Percentiles rank a stretch among this genome's conserved stretches.
Evolutionary conservation across 2,888 invertebrate genomes (phyloP).

Genomic region (Tetragonula carbonaria): DNA sequence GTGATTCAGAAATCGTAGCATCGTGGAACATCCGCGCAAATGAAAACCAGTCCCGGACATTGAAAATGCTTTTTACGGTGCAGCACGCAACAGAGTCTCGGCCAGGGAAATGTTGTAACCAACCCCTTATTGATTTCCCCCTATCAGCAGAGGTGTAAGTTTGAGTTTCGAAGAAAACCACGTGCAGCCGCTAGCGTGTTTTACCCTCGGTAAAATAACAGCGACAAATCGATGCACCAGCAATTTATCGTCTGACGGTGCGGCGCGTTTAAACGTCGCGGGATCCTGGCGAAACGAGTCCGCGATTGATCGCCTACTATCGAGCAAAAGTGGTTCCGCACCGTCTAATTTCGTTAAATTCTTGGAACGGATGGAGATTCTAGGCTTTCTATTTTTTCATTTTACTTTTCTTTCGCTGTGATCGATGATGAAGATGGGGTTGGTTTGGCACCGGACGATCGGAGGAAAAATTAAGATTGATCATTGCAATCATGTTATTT

Average conservation of each 20-base stretch:
- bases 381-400: neutral
- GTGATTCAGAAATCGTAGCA: too few species aligned
- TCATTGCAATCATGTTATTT: too few species aligned
- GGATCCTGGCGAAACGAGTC: neutral
- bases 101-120: slow-evolving; percentile 20
- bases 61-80: neutral
- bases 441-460: neutral
- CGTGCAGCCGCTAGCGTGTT: slow-evolving; percentile 31
- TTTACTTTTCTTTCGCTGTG: neutral
- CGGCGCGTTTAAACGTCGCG: neutral
- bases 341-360: neutral
- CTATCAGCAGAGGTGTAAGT: slow-evolving; percentile 44
- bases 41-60: too few species aligned
- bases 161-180: slow-evolving; percentile 60
- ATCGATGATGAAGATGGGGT: neutral
- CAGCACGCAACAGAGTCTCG: slow-evolving; percentile 6
- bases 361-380: neutral
- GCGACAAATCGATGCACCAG: slow-evolving; percentile 48
- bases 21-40: too few species aligned
- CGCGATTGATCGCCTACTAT: neutral
- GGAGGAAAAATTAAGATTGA: neutral
- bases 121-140: slow-evolving; percentile 58
- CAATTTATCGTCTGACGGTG: slow-evolving; percentile 24
- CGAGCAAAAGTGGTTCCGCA: neutral
- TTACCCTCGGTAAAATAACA: slow-evolving; percentile 41